Conservation (phyloP, 2,797 vertebrate species). For the Sarcoramphus papa region DNA sequence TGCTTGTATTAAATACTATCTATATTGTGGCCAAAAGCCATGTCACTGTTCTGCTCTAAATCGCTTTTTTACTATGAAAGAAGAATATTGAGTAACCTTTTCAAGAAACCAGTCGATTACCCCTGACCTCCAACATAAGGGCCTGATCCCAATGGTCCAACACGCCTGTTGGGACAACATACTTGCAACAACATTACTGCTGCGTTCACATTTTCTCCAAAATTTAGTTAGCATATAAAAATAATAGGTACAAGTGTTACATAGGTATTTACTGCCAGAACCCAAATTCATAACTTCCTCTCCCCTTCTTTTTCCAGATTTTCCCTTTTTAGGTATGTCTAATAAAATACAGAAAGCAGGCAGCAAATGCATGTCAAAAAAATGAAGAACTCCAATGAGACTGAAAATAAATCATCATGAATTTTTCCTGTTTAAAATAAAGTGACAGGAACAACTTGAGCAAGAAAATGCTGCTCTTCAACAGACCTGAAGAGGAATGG, state of each 20-base stretch:
- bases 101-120: neutral
- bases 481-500: neutral
- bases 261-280: neutral
- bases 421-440: neutral
- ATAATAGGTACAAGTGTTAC: neutral
- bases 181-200: neutral
- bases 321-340: neutral
- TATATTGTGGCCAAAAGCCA: neutral
- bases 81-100: neutral
- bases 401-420: neutral
- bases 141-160: neutral
- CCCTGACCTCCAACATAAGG: neutral
- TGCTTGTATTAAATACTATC: neutral
- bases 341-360: neutral
- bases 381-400: neutral
- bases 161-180: neutral
- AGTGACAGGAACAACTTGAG: neutral
- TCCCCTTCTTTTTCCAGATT: neutral
- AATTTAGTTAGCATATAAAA: neutral
- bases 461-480: neutral
- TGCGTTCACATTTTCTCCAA: neutral
- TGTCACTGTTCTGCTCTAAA: neutral
- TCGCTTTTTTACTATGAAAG: neutral
- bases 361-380: neutral
- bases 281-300: neutral